A percentile compares a stretch with the other conserved stretches of the same genome.
Evolutionary conservation across 2,797 vertebrate species (phyloP).

Genomic region (Poliocrania exsul): DNA sequence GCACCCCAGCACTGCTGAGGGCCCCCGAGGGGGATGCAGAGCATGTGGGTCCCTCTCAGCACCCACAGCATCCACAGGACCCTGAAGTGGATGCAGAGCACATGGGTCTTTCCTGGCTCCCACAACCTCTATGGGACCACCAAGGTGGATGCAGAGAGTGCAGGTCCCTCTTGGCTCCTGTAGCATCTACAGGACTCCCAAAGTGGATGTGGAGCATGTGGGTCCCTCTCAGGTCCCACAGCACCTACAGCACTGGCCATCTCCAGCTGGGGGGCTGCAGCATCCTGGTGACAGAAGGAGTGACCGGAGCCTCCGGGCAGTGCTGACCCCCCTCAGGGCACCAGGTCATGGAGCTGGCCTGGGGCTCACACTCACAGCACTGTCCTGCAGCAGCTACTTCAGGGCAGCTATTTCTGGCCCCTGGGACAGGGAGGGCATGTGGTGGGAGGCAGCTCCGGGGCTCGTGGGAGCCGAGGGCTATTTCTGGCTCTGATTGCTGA

Average conservation of each 20-base stretch:
- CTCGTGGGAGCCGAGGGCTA: background rate
- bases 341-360: background rate
- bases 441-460: background rate
- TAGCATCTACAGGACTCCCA: background rate
- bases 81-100: background rate
- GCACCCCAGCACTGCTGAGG: fast-evolving
- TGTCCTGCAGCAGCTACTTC: background rate
- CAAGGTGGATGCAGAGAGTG: background rate
- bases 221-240: background rate
- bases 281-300: background rate
- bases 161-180: background rate
- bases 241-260: fast-evolving
- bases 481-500: constrained; percentile 5
- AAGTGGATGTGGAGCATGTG: background rate
- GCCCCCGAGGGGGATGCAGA: background rate
- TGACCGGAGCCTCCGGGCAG: background rate
- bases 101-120: background rate
- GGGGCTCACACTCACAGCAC: background rate
- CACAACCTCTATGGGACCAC: background rate
- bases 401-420: background rate
- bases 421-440: background rate
- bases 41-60: background rate
- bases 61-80: background rate
- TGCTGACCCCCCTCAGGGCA: background rate
- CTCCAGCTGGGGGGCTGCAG: background rate